Evolutionary conservation across 2,888 invertebrate genomes (phyloP).

Genomic region (Scaeva pyrastri): DNA sequence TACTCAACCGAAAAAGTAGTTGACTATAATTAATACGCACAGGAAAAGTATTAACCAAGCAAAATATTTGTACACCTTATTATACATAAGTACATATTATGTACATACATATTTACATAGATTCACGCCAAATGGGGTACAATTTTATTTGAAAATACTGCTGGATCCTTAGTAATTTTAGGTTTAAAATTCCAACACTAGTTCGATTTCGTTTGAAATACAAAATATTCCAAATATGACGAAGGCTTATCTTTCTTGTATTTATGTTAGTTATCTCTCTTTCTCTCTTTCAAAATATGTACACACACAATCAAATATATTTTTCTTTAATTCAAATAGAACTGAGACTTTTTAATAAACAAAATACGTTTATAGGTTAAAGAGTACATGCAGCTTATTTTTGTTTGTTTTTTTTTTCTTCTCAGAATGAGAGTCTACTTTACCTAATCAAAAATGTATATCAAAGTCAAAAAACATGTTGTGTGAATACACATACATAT

Average conservation of each 20-base stretch:
- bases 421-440: background rate
- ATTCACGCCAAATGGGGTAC: conserved; percentile 23
- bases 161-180: conserved; percentile 19
- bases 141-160: conserved; percentile 4
- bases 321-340: background rate
- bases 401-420: background rate
- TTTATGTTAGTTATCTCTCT: background rate
- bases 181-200: conserved; percentile 25
- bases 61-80: conserved; percentile 2
- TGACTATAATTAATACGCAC: conserved; percentile 32
- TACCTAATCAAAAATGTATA: too few relatives aligned
- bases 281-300: background rate
- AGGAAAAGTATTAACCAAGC: conserved; percentile 9
- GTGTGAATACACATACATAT: too few relatives aligned
- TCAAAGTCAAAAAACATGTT: too few relatives aligned
- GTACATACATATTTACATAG: background rate
- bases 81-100: too few relatives aligned
- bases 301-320: background rate
- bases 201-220: background rate
- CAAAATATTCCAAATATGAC: background rate
- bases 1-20: conserved; percentile 6
- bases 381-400: conserved; percentile 17
- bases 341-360: background rate
- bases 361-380: conserved; percentile 61
- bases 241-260: conserved; percentile 5